Evolutionary conservation across 2,888 invertebrate species (phyloP), one percentile per base, ranked within the genome.

Genomic region (Lasioglossum calceatum): DNA sequence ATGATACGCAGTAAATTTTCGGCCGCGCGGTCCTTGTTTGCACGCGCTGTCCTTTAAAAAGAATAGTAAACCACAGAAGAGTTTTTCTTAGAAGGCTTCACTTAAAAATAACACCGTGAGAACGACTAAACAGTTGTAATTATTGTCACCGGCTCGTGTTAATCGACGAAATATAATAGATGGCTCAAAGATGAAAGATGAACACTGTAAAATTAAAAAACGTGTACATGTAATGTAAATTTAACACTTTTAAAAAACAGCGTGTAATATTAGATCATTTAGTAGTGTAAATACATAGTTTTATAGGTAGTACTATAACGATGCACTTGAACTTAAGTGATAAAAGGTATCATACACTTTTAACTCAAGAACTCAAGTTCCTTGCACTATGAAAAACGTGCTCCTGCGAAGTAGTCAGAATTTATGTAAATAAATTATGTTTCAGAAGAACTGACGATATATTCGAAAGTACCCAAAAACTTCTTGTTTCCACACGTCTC

Each of bases 321-420:
- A 32, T 54, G n/a, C 54, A 5, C 14, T 75, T 16, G 32, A 58
- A 32, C 32, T 27, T 39, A 44, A 70, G 23, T 2, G 4, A 75
- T 3, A n/a, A 72, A 64, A 7, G 3, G 42, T 27, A 12, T 39
- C 42, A 16, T 14, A 14, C 23, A 42, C 7, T 23, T 5, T 36
- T 70, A 70, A 70, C 50, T 70, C 42, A 36, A 47, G 19, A 23
- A 77, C 54, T 19, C 39, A 44, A 42, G 71, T 82, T 82, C 81
- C 81, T 75, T 39, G 73, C 72, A 36, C 27, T 39, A 50, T 12
- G 16, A 44, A n/a, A 77, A n/a, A 77, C 19, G 73, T 39, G 74
- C 36, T 64, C 23, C 54, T 44, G 77, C 36, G n/a, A 16, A 71
- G 39, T 47, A 71, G 71, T 19, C n/a, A 36, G 73, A 39, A 78